Conservation (phyloP, 2,888 invertebrate genomes). For the Brassicogethes aeneus region DNA sequence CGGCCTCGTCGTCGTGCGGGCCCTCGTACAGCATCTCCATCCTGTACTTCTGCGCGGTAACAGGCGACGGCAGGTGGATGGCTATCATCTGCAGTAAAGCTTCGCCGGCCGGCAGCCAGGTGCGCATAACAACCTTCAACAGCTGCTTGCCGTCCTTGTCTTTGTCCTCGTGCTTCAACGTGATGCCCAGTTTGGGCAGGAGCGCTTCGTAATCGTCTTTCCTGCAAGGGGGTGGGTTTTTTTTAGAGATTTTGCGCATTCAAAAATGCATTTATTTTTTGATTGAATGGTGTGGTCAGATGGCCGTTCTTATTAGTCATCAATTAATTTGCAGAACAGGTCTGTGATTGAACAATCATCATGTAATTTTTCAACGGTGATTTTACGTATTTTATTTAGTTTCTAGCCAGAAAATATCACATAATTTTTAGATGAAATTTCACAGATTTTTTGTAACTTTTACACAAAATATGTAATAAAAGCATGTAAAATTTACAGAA, state of each 20-base stretch:
- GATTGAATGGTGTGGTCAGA: too few species aligned
- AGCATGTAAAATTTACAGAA: too few species aligned
- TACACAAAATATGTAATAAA: too few species aligned
- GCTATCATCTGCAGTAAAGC: conserved; percentile 99
- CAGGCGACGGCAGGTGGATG: conserved; percentile 98
- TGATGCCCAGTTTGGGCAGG: conserved; percentile 83
- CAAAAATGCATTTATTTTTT: too few species aligned
- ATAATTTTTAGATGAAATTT: too few species aligned
- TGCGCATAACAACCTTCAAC: conserved; percentile 96
- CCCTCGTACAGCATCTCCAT: conserved; percentile 99
- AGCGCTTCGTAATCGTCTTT: conserved; percentile 88
- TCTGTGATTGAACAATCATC: conserved; percentile 47
- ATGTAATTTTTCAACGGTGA: conserved; percentile 19
- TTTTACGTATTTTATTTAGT: too few species aligned
- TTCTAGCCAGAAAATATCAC: too few species aligned
- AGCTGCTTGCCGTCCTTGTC: conserved; percentile 95
- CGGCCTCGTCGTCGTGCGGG: conserved; percentile 89
- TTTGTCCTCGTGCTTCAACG: conserved; percentile 88
- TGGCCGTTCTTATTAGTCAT: conserved; percentile 52
- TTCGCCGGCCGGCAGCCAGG: conserved; percentile 99
- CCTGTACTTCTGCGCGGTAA: conserved; percentile 97
- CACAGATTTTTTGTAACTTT: too few species aligned
- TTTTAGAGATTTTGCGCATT: too few species aligned
- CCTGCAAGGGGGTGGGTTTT: too few species aligned
- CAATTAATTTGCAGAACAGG: conserved; percentile 43